These are phyloP conservation scores for Zootermopsis nevadensis DNA, from an alignment of 2,888 invertebrate genomes.

Conservation along the genomic window DNA sequence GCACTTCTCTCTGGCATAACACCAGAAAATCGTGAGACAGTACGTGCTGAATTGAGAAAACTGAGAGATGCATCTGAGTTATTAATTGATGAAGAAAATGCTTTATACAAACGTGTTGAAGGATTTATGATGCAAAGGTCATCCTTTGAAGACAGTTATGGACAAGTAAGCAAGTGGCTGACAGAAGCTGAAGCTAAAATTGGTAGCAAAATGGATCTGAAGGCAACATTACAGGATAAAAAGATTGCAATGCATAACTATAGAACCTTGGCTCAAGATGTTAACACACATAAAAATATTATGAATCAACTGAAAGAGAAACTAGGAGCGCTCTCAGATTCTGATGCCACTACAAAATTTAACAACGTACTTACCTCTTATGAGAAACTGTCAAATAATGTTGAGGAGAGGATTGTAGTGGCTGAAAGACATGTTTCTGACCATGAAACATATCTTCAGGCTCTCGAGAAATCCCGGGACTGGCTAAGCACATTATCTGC, in stretches of 20 bases:
- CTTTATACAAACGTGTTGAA: slow-evolving; percentile 88
- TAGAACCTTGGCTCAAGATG: slow-evolving; percentile 85
- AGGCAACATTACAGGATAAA: slow-evolving; percentile 87
- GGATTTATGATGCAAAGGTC: slow-evolving; percentile 89
- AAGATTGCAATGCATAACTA: slow-evolving; percentile 86
- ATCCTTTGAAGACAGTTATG: slow-evolving; percentile 92
- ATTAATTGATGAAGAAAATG: slow-evolving; percentile 85
- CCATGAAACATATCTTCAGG: slow-evolving; percentile 85
- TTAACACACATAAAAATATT: slow-evolving; percentile 85
- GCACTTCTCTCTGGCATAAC: slow-evolving; percentile 87
- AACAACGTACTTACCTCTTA: slow-evolving; percentile 80
- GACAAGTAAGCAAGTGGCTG: slow-evolving; percentile 88
- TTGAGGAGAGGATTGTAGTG: slow-evolving; percentile 73
- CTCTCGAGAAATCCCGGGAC: slow-evolving; percentile 85
- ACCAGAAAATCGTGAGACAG: slow-evolving; percentile 86
- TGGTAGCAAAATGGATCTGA: slow-evolving; percentile 75
- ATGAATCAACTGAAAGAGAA: slow-evolving; percentile 86
- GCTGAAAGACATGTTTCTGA: slow-evolving; percentile 80
- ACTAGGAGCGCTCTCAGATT: slow-evolving; percentile 81
- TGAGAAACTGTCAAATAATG: slow-evolving; percentile 73
- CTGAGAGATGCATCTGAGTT: slow-evolving; percentile 87
- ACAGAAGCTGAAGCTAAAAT: slow-evolving; percentile 81
- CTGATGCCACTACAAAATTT: slow-evolving; percentile 81
- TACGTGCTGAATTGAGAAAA: slow-evolving; percentile 83
- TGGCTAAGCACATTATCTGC: slow-evolving; percentile 83